These are phyloP conservation scores for Emydocephalus ijimae DNA, from an alignment of 2,113 vertebrate species.

Conservation along the genomic window DNA sequence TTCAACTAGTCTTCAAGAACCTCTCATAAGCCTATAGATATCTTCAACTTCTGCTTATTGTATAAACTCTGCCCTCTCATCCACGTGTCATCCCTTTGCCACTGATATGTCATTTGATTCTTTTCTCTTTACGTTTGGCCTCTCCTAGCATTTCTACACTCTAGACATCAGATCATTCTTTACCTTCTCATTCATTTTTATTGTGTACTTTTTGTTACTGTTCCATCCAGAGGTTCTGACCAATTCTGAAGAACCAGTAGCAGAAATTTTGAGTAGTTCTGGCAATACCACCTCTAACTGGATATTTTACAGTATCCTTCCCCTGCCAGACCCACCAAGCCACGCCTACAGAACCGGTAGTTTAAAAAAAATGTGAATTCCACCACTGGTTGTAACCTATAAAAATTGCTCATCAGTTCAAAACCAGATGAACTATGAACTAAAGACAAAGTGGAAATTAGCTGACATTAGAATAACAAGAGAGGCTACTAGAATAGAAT, in stretches of 20 bases:
- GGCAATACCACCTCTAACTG: no score
- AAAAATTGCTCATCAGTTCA: background rate
- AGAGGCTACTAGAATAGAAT: no score
- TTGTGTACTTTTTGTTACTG: background rate
- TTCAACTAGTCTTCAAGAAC: background rate
- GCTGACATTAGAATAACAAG: background rate
- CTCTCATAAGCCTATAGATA: background rate
- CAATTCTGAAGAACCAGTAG: no score
- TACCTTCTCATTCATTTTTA: background rate
- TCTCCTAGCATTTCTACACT: background rate
- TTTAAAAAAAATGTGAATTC: no score
- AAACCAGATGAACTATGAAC: background rate
- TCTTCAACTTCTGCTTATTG: background rate
- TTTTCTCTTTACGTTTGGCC: background rate
- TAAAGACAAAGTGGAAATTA: background rate
- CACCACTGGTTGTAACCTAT: background rate
- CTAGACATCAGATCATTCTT: background rate
- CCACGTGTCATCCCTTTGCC: background rate
- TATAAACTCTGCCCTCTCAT: background rate
- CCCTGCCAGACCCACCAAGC: no score
- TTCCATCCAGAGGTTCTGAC: background rate
- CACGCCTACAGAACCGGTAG: no score
- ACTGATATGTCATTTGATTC: background rate
- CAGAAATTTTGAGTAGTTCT: no score
- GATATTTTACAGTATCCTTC: no score